Evolutionary conservation across 2,797 vertebrate genomes (phyloP), one percentile per base, ranked within the genome.

Genomic region (Megaceryle alcyon): DNA sequence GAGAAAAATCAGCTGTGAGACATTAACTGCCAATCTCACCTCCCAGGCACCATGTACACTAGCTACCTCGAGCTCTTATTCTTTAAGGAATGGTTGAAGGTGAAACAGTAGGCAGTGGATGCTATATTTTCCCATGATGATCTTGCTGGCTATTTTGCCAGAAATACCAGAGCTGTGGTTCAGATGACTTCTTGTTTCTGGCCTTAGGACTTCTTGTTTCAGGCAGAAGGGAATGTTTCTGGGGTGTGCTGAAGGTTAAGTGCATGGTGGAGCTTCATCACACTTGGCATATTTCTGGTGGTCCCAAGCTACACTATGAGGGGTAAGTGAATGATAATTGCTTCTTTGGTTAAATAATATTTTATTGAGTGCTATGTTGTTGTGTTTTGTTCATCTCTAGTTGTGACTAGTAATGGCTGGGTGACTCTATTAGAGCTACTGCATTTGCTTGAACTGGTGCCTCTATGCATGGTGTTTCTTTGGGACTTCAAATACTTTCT

Each of bases 51-150:
- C 43, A 13, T 0, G 1, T 31, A 5, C 6, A 2, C 48, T 73
- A 29, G 1, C 65, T 81, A 26, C 29, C 16, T n/a, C 37, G 46
- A 79, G 48, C 13, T 78, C 76, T 66, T 29, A 19, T 63, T 31
- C 29, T 70, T 22, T 13, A 43, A 18, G 9, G 11, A 19, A 43
- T 1, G 1, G 5, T 20, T 31, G 28, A 51, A 48, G 43, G 29
- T 46, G n/a, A 31, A 41, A 9, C 16, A 7, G 19, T 3, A 53
- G 35, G 46, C 1, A 9, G 13, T 7, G 4, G 5, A 4, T 66
- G 10, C 2, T 29, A 0, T 4, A 39, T 51, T 44, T 53, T 29
- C 3, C 1, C 0, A 0, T 1, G 0, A 3, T 54, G n/a, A 16
- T 1, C 16, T 81, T 78, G 8, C 3, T 75, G 41, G 5, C 6